These are phyloP conservation scores for Pteruthius melanotis DNA, from an alignment of 2,113 vertebrate species.

Conservation along the genomic window DNA sequence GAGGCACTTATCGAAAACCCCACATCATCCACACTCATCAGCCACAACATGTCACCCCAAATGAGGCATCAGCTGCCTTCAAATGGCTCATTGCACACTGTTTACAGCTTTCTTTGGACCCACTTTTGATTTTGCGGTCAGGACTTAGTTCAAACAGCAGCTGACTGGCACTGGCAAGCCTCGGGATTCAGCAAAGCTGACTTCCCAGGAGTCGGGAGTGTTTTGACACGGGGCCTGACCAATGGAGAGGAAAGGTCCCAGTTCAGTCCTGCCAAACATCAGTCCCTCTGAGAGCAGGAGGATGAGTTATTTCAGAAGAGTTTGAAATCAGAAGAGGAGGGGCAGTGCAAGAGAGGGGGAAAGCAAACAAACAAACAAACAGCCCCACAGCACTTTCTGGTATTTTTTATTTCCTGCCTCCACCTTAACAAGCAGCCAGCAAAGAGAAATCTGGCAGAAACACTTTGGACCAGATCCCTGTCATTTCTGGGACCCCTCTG, in stretches of 20 bases:
- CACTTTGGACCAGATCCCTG: not conserved
- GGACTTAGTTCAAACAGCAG: constrained; percentile 79
- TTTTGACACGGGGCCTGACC: constrained; percentile 21
- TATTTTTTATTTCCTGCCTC: not conserved
- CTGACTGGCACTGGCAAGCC: constrained; percentile 61
- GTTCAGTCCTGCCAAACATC: not conserved
- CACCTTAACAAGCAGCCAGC: not conserved
- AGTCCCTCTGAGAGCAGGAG: not conserved
- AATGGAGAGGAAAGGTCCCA: constrained; percentile 24
- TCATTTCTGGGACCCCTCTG: not conserved
- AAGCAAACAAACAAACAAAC: not conserved
- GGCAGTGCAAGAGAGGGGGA: not conserved
- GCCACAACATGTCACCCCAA: constrained; percentile 86
- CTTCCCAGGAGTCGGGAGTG: constrained; percentile 43
- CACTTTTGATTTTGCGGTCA: constrained; percentile 84
- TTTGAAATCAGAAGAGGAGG: not conserved
- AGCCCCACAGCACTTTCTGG: not conserved
- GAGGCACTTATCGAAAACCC: constrained; percentile 98
- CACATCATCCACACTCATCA: constrained; percentile 89
- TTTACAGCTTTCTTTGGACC: constrained; percentile 90
- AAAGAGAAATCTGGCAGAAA: not conserved
- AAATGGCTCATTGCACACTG: constrained; percentile 82
- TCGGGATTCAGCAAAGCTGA: not conserved
- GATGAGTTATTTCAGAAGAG: constrained; percentile 19
- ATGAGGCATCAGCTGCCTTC: constrained; percentile 83